phyloP scores from a whole-genome alignment of 2,113 vertebrate genomes.

The Eira barbara region DNA sequence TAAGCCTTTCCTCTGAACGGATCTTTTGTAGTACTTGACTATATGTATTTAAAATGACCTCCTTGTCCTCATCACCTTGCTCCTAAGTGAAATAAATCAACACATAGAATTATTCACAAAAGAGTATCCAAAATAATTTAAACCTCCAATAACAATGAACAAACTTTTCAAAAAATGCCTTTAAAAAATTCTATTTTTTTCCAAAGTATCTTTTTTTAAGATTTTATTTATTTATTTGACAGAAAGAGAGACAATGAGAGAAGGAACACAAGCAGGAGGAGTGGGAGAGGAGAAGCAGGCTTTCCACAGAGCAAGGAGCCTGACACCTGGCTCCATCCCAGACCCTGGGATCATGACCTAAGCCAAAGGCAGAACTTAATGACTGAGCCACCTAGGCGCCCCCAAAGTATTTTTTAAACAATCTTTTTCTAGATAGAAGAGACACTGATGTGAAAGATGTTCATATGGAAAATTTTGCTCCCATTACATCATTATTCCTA shows the following conservation, averaged over 20 bases:
- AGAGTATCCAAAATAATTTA: background rate
- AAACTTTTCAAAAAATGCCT: constrained; percentile 33
- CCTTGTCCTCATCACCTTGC: constrained; percentile 76
- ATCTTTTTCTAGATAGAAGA: constrained; percentile 9
- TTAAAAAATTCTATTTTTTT: constrained; percentile 17
- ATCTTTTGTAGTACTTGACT: constrained; percentile 74
- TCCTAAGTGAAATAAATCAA: constrained; percentile 77
- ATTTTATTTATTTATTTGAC: too few relatives aligned
- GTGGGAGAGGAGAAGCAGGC: too few relatives aligned
- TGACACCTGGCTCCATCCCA: too few relatives aligned
- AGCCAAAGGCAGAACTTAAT: too few relatives aligned
- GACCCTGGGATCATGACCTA: too few relatives aligned
- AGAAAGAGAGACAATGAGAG: too few relatives aligned
- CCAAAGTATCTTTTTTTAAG: background rate
- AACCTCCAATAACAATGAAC: background rate
- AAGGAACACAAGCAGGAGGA: too few relatives aligned
- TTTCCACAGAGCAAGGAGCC: too few relatives aligned
- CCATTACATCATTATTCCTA: background rate
- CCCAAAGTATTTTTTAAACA: constrained; percentile 31
- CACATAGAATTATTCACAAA: constrained; percentile 21
- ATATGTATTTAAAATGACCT: constrained; percentile 79
- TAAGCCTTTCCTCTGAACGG: constrained; percentile 78
- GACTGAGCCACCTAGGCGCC: too few relatives aligned
- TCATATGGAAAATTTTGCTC: background rate
- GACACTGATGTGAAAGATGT: background rate